phyloP scores from a whole-genome alignment of 2,888 invertebrate genomes.

The Venusia cambrica region DNA sequence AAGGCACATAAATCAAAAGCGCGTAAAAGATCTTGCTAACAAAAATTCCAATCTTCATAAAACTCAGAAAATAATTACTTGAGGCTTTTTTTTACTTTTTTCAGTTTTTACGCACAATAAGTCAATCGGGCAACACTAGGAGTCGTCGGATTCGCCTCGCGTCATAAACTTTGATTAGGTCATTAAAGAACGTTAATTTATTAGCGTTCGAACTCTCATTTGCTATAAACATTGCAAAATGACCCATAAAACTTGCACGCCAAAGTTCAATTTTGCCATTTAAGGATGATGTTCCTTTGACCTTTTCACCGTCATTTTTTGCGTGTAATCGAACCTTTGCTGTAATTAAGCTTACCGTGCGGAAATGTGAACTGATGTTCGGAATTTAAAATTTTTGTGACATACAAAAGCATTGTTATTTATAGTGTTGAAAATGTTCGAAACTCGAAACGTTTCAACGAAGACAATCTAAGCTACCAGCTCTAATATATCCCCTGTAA shows the following conservation, averaged over 20 bases:
- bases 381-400: conserved; percentile 29
- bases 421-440: background rate
- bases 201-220: conserved; percentile 72
- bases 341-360: conserved; percentile 52
- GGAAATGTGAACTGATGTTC: conserved; percentile 40
- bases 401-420: too few species aligned
- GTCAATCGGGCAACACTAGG: conserved; percentile 78
- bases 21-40: conserved; percentile 65
- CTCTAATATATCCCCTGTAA: conserved; percentile 22
- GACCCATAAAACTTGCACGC: conserved; percentile 47
- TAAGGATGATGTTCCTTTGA: conserved; percentile 43
- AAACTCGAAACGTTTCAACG: too few species aligned
- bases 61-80: conserved; percentile 72
- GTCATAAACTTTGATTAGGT: conserved; percentile 81
- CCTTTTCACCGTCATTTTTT: conserved; percentile 46
- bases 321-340: conserved; percentile 68
- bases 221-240: conserved; percentile 61
- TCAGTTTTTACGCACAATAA: conserved; percentile 57
- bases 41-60: conserved; percentile 77
- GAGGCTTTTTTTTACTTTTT: conserved; percentile 36
- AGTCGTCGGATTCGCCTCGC: conserved; percentile 77
- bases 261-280: conserved; percentile 45
- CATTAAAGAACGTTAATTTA: conserved; percentile 80
- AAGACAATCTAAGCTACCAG: conserved; percentile 1
- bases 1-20: conserved; percentile 66